Base-by-base conservation (phyloP, 1,140 invertebrate species). In the Nymphalis io region DNA sequence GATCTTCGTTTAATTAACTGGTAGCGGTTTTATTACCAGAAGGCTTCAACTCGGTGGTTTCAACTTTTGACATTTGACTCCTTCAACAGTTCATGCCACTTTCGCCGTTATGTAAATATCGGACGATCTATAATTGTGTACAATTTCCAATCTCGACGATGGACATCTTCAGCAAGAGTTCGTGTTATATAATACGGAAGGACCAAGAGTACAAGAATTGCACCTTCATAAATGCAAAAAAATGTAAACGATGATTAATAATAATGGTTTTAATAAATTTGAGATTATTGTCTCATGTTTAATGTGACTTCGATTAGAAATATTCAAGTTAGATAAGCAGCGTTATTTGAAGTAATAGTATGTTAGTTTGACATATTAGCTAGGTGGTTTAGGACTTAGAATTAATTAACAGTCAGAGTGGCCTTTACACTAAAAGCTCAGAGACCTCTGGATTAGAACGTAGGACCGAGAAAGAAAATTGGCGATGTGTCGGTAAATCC, bases 21-120 rank as follows among this genome's bases (percentile, higher is more conserved):
- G 62, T 64, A 64, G 64, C 44, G 46, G 23, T 53, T 68, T 21
- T 55, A 46, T 48, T 59, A 55, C 44, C 23, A 40, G 15, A 44
- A 44, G 40, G 5, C 13, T 44, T 3, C 40, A 21, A 33, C 27
- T 4, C 61, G 5, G n/a, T 63, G 51, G 57, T 68, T 51, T 66
- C 64, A 39, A 66, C 42, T 59, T 12, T 39, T 68, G 66, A 60
- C 46, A 58, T 61, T 53, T 63, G 23, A n/a, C 66, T 33, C 27
- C 10, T 33, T 53, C 44, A 18, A 61, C 18, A 38, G 12, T 60
- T 51, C 57, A 21, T 12, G 46, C 46, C n/a, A 63, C 61, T 68
- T 68, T 68, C 66, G 58, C 66, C 33, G 65, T 68, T 61, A 61
- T 55, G 46, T 48, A 63, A 63, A 63, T 39, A 62, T n/a, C 16